Base-by-base conservation (phyloP, 2,113 vertebrate genomes). In the Eulemur macaco region DNA sequence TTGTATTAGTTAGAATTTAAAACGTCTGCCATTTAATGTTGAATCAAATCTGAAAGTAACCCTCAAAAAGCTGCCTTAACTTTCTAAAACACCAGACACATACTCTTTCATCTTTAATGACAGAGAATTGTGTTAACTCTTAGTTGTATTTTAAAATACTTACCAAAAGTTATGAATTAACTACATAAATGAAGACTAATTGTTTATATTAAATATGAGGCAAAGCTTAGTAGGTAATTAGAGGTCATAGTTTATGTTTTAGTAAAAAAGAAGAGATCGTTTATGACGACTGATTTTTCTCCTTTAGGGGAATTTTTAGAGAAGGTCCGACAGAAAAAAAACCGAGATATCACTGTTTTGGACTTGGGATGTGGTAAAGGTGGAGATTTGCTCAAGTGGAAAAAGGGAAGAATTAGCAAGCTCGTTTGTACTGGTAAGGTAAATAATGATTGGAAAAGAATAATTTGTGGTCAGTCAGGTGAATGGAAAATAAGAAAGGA, bases 291-390 rank as follows among this genome's bases (percentile, higher is more conserved):
- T 60, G 5, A 9, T 1, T 95, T 98, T 13, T 97, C 21, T 94
- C 81, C 96, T 95, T 69, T 97, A 99, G 99, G 99, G 87, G 99
- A 99, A 98, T 99, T 99, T 92, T 98, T 99, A 97, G 99, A 99
- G 27, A 98, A 98, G 54, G 98, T 99, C 63, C 98, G 99, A 58
- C 97, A 96, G 95, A 99, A 98, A 47, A 99, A 98, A 94, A 97
- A 34, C 27, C 96, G 54, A 93, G 98, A 98, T 47, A 98, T 99
- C 96, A 98, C 98, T 34, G 99, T 99, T 86, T 91, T 99, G 98
- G 99, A 99, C 92, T 98, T 99, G 31, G 99, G 99, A 96, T 99
- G 99, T 98, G 99, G 99, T 42, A 99, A 99, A 99, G 99, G 99
- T 96, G 99, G 99, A 97, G 99, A 99, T 96, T 98, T 99, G 37